Evolutionary conservation across 2,113 vertebrate species (phyloP), one percentile per base, ranked within the genome.

Genomic region (Chaetodon trifascialis): DNA sequence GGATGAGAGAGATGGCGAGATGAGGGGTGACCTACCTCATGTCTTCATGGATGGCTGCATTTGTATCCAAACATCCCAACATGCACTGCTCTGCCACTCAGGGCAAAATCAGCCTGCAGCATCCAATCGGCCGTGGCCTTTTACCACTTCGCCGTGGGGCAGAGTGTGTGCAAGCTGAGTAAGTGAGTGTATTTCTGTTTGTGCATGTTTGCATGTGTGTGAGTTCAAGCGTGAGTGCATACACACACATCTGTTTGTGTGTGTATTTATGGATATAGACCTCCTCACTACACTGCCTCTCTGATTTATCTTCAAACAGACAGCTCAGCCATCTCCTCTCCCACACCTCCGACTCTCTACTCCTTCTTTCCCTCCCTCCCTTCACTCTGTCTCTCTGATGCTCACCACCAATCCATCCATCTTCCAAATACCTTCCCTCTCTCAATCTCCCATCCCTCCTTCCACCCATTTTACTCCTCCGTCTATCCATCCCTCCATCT

Each of bases 31-130:
- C 93, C 91, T 92, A 92, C 72, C 91, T 88, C 89, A 90, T 86
- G 87, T 80, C 76, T 79, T 87, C 83, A 90, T 68, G 90, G 92
- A 89, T 91, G 89, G 88, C 79, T 93, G 88, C 83, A 44, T 91
- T 90, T 87, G 86, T 89, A 91, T 92, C 92, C 89, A 93, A 94
- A 93, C 92, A 95, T 93, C 92, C 90, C 89, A 91, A 90, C 91
- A 86, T 91, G 86, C 92, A 91, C 70, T 66, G 75, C 89, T 90
- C 86, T 84, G 82, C 84, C 90, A 89, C 90, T 89, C 75, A 59
- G 73, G 87, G 87, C 65, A 14, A 84, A 90, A 92, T 91, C 80
- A 85, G 87, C 91, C 88, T 86, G 87, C 89, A 88, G 90, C 92
- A 86, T 42, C 92, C 92, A 94, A 93, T 94, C 94, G 94, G 91